Percentiles rank a stretch among this genome's conserved stretches.
phyloP scores from a whole-genome alignment of 1,140 invertebrate species.

The silkworm (Bombyx mori) region DNA sequence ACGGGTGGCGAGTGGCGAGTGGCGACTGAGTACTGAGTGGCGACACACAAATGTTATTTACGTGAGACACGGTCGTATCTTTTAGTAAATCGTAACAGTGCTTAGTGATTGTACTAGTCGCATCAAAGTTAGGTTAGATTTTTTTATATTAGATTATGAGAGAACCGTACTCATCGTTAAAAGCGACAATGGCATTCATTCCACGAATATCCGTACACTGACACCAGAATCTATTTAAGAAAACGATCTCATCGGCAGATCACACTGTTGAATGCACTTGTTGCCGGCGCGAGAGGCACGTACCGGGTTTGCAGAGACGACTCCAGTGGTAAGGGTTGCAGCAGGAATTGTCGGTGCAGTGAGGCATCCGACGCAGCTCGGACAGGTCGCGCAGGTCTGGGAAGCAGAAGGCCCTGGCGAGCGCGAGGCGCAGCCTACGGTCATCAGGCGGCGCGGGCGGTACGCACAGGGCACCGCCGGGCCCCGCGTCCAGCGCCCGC shows the following conservation, averaged over 20 bases:
- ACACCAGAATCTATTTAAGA: too few relatives aligned
- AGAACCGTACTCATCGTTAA: too few relatives aligned
- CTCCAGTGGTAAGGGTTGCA: slow-evolving; percentile 90
- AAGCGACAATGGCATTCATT: not conserved
- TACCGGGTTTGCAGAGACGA: slow-evolving; percentile 83
- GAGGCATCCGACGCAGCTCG: slow-evolving; percentile 79
- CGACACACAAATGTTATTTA: too few relatives aligned
- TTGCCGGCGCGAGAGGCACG: slow-evolving; percentile 48
- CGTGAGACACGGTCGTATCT: too few relatives aligned
- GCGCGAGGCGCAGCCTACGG: slow-evolving; percentile 28
- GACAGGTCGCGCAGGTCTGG: slow-evolving; percentile 74
- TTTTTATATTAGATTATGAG: too few relatives aligned
- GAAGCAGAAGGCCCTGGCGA: slow-evolving; percentile 79
- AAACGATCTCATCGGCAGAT: not conserved
- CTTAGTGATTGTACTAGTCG: too few relatives aligned
- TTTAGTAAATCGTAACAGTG: too few relatives aligned
- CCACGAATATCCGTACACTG: slow-evolving; percentile 1
- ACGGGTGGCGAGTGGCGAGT: too few relatives aligned
- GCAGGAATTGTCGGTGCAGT: slow-evolving; percentile 76
- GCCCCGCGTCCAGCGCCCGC: slow-evolving; percentile 43
- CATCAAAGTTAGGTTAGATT: too few relatives aligned
- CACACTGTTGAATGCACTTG: slow-evolving; percentile 35
- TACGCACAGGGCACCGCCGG: slow-evolving; percentile 39
- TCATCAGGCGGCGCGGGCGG: slow-evolving; percentile 23
- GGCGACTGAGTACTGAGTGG: too few relatives aligned